Conservation (phyloP, 1,140 invertebrate species). For the Cataglyphis hispanica region DNA sequence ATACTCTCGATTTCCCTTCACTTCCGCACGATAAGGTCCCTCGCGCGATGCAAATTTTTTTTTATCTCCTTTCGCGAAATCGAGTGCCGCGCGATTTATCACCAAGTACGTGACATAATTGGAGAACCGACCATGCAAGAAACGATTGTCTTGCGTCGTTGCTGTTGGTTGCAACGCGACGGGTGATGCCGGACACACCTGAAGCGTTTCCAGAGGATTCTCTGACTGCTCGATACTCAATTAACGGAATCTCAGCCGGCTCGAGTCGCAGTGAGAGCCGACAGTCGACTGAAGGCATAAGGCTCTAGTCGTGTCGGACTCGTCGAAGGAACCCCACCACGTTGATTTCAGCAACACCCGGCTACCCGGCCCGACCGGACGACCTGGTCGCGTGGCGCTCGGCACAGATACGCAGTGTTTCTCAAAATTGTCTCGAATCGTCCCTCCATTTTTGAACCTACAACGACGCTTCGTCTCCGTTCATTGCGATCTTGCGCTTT, state of each 20-base stretch:
- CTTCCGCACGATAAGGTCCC: conserved; percentile 27
- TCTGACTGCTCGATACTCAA: conserved; percentile 63
- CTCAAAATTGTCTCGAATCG: conserved; percentile 76
- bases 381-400: conserved; percentile 82
- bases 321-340: conserved; percentile 83
- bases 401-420: conserved; percentile 83
- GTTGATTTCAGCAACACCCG: conserved; percentile 84
- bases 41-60: neutral
- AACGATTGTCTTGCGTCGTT: neutral
- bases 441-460: neutral
- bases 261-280: conserved; percentile 82
- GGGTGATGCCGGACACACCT: conserved; percentile 42
- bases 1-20: conserved; percentile 25
- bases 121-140: neutral
- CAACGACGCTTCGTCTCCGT: neutral
- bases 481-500: neutral
- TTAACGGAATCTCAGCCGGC: conserved; percentile 76
- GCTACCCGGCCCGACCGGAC: conserved; percentile 79
- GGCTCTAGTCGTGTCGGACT: conserved; percentile 75
- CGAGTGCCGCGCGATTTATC: neutral
- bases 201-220: conserved; percentile 43
- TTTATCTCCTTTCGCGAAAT: neutral
- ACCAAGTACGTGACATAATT: neutral
- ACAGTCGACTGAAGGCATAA: conserved; percentile 84
- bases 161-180: neutral